Evolutionary conservation across 2,888 invertebrate species (phyloP), one percentile per base, ranked within the genome.

Genomic region (Parascotia fuliginaria): DNA sequence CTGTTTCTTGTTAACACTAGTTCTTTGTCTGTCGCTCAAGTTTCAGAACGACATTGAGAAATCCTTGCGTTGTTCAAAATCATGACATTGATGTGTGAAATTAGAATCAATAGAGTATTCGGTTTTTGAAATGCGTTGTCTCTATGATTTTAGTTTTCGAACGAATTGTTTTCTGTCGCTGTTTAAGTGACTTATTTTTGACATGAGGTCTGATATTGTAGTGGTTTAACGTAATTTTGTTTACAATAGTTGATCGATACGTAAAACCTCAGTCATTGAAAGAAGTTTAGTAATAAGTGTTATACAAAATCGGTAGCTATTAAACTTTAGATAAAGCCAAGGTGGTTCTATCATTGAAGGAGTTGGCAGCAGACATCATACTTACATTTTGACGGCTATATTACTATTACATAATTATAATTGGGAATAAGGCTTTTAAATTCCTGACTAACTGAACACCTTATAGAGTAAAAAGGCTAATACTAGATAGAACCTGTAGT

Each of bases 11-110:
- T 56, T 41, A 31, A 40, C 34, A 38, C 42, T 56, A 38, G 45
- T 62, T 51, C 51, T 32, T 44, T 46, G 43, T 13, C 27, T 59
- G 60, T 64, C 59, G 22, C 16, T 45, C 49, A 55, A 42, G 27
- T 42, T 54, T 58, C 37, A 50, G 45, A 52, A 48, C 44, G 19
- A 16, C 15, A 37, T 48, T 43, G 24, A 40, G 27, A 42, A 43
- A 32, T 22, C 2, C 14, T 48, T 55, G 37, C 34, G 43, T 19
- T 63, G 60, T 65, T 60, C 37, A 39, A 59, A 67, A 41, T 55
- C 46, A 52, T 48, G 52, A 52, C 61, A 19, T 52, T 61, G 61
- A 66, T 40, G 65, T 59, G 66, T 64, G 56, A 60, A 64, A 66
- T 59, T 52, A 45, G 45, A 32, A 44, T 53, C 34, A 59, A 61